These are phyloP conservation scores for Orchestes rusci DNA, from an alignment of 2,888 invertebrate genomes.

Conservation along the genomic window DNA sequence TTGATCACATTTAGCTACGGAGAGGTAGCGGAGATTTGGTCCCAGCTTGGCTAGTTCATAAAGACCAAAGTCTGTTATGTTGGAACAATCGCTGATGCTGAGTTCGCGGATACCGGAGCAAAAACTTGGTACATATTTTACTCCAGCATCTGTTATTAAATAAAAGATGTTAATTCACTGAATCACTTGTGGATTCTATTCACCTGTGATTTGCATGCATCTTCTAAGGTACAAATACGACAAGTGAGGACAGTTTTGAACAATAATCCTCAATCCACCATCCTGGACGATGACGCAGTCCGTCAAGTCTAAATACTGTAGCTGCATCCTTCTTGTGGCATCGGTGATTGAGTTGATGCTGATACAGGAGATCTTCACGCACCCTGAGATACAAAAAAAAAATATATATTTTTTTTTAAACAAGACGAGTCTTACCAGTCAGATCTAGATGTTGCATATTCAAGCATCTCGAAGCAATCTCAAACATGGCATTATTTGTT, in stretches of 20 bases:
- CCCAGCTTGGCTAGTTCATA: constrained; percentile 85
- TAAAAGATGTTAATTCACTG: no score
- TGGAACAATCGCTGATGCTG: constrained; percentile 83
- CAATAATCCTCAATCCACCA: constrained; percentile 72
- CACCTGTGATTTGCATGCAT: constrained; percentile 81
- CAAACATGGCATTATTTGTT: constrained; percentile 70
- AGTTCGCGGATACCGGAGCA: constrained; percentile 78
- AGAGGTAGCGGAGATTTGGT: constrained; percentile 82
- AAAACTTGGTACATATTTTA: constrained; percentile 87
- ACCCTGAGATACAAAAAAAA: constrained; percentile 58
- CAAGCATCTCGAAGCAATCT: constrained; percentile 69
- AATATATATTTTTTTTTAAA: no score
- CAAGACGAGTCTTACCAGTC: constrained; percentile 54
- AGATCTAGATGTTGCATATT: constrained; percentile 80
- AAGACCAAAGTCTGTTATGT: constrained; percentile 84
- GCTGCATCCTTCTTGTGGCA: constrained; percentile 58
- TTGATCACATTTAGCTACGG: constrained; percentile 89
- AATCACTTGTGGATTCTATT: constrained; percentile 10
- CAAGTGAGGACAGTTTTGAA: constrained; percentile 81
- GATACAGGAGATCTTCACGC: constrained; percentile 72
- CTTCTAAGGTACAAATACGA: constrained; percentile 81
- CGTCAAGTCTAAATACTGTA: constrained; percentile 85
- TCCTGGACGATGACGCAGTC: constrained; percentile 83
- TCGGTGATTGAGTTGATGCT: constrained; percentile 60
- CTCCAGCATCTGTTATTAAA: constrained; percentile 63